Percentiles rank a stretch among this genome's conserved stretches.
Evolutionary conservation across 2,113 vertebrate species (phyloP).

Genomic region (Corythaixoides concolor): DNA sequence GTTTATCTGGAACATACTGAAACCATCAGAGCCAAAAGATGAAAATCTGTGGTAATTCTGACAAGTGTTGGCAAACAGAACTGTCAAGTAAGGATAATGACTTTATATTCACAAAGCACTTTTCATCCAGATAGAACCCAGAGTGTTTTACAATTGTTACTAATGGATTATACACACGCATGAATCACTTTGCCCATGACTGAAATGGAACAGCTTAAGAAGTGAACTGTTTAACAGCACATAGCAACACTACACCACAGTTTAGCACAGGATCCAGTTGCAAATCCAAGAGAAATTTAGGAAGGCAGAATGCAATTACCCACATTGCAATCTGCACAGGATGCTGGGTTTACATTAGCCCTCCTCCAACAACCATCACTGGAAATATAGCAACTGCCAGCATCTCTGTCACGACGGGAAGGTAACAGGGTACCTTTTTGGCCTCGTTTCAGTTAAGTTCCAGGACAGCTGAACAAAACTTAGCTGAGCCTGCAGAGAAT

Average conservation of each 20-base stretch:
- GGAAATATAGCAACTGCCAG: background rate
- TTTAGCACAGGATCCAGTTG: constrained; percentile 11
- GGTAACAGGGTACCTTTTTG: background rate
- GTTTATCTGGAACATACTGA: constrained; percentile 33
- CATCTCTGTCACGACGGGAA: background rate
- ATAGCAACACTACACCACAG: background rate
- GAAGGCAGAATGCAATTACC: background rate
- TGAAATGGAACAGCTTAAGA: constrained; percentile 29
- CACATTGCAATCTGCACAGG: background rate
- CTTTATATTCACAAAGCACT: constrained; percentile 25
- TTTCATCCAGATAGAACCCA: background rate
- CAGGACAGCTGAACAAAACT: background rate
- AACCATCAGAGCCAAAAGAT: constrained; percentile 23
- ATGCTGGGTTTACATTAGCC: background rate
- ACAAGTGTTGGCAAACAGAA: constrained; percentile 43
- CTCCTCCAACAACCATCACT: background rate
- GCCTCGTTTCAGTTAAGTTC: background rate
- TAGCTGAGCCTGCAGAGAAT: background rate
- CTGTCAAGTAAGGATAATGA: constrained; percentile 41
- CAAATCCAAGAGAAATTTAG: constrained; percentile 20
- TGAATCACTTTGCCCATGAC: constrained; percentile 7
- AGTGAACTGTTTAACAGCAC: constrained; percentile 30
- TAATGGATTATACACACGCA: constrained; percentile 68
- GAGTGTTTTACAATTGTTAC: constrained; percentile 55
- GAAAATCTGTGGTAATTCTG: constrained; percentile 51